Base-by-base conservation (phyloP, 2,888 invertebrate species). In the Deilephila porcellus region DNA sequence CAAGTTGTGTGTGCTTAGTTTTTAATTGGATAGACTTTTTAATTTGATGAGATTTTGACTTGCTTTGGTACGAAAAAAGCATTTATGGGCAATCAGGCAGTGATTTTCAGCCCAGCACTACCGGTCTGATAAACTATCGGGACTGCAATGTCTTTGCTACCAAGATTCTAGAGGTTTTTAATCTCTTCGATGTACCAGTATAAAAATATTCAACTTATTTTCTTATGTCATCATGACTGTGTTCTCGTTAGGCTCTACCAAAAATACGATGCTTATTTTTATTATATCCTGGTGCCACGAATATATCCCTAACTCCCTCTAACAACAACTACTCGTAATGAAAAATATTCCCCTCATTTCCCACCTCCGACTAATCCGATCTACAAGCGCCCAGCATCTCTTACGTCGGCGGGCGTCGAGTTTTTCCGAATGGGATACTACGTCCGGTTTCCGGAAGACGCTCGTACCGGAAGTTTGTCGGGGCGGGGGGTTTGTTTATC, bases 381-480 rank as follows among this genome's bases (percentile, higher is more conserved):
- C 45, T 34, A 25, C 52, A 25, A 67, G 45, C 20, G 8, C 4
- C 20, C 64, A 37, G 37, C 67, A 52, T 67, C 25, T 67, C 45
- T 67, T 52, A 67, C 63, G 34, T 63, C 32, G 32, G 17, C 52
- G 45, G 59, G 70, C 60, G 85, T 81, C 74, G 82, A 87, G 87
- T 91, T 91, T 90, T 90, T 91, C 89, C 88, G 84, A 90, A 90
- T 88, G 88, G 88, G 84, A 86, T 85, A 90, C 89, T 90, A 88
- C 89, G 81, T 91, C 92, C 91, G 90, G 89, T 86, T 88, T 87
- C 89, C 89, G 88, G 87, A 78, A 78, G 82, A 78, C 80, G 83
- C 83, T 83, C 80, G 83, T 80, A 81, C 86, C 85, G 91, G 91
- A 91, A 85, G 91, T 90, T 89, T 88, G 88, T 87, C 85, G 82